Base-by-base conservation (phyloP, 2,113 vertebrate species). In the Loxodonta africana region DNA sequence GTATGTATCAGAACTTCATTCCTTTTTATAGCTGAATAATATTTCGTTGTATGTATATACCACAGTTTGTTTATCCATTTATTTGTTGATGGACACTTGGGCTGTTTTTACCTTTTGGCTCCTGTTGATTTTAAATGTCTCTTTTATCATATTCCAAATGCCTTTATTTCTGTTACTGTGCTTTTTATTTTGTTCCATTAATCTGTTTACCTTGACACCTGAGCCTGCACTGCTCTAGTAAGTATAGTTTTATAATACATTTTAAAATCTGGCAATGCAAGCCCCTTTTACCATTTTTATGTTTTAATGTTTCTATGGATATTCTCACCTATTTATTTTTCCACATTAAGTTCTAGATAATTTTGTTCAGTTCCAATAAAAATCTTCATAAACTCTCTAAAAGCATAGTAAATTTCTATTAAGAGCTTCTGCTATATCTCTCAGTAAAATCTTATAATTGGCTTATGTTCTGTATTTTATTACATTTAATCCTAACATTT, bases 311-410 rank as follows among this genome's bases (percentile, higher is more conserved):
- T 88, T 83, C 71, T 30, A 81, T 87, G 17, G 6, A 48, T 95
- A 62, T 89, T 90, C n/a, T 69, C n/a, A 93, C 18, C 26, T 37
- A 87, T 77, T 96, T 93, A 71, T 82, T 91, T 74, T 90, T 91
- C 44, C 18, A 77, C 76, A 77, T 94, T 83, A 84, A 67, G 33
- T 74, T 81, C 46, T 67, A 67, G 6, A 37, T 69, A 23, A 74
- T 74, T 74, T 74, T 23, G n/a, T 74, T 74, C 37, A 8, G 20
- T 74, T 41, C 20, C 37, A 62, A 6, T 62, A 62, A 62, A 62
- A 74, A 41, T 93, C 21, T 77, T n/a, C 82, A 23, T 80, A 90
- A 77, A 26, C 62, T 92, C 6, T 44, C 21, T 87, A 57, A 30
- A 85, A 26, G 3, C 28, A 48, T 88, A 20, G 28, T 48, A 88